Evolutionary conservation across 2,113 vertebrate species (phyloP), one percentile per base, ranked within the genome.

Genomic region (Saguinus imperator): DNA sequence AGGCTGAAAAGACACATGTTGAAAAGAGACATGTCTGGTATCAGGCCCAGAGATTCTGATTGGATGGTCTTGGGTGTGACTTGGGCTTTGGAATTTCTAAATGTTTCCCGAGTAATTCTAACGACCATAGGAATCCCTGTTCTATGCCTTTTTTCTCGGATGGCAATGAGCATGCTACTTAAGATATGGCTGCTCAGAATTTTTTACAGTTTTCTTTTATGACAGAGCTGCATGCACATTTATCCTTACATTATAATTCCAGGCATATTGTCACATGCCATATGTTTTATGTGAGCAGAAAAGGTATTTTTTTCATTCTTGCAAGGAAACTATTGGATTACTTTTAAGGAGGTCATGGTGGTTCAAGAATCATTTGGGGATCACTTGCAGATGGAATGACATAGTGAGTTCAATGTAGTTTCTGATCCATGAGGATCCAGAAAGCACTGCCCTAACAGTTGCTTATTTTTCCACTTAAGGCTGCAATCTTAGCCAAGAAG

Each of bases 291-390:
- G 5, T 64, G 70, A 93, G 23, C 66, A 94, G 50, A 72, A 0
- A 23, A 80, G 29, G 5, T 83, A 52, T 87, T 93, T 45, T 40
- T 57, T 87, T 4, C 61, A 72, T 90, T 92, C 61, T 72, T 50
- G 40, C 23, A 83, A 70, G 80, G 20, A 89, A 91, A 92, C 88
- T 64, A 72, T 27, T 77, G 77, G 32, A 9, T 96, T 92, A 91
- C 79, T 90, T 70, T 94, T 86, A 92, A 84, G 83, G 57, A 76
- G 72, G 32, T 85, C 20, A 52, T 37, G 14, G 37, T 77, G 73
- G 10, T 83, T 89, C 87, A 73, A 95, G 52, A 90, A 77, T 87
- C 45, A 52, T 83, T 81, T 75, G 70, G 64, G 77, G 27, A 70
- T 83, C 79, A 93, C 29, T 91, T 91, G 52, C 17, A 55, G 52